phyloP scores from a whole-genome alignment of 2,888 invertebrate species.

The Ashinkailepas kermadecensis region DNA sequence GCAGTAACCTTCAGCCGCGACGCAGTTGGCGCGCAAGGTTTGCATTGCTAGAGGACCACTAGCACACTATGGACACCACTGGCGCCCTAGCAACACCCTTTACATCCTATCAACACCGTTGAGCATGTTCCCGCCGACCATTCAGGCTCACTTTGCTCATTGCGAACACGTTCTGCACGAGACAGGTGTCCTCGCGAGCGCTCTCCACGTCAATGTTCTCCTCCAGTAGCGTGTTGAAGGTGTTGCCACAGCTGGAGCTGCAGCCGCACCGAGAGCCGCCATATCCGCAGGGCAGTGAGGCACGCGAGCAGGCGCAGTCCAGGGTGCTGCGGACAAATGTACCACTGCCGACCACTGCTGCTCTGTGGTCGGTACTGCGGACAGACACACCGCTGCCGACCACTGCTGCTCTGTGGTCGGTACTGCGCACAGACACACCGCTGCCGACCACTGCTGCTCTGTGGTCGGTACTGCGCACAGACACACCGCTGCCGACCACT shows the following conservation, averaged over 20 bases:
- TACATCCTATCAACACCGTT: too few relatives aligned
- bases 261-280: not conserved
- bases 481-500: too few relatives aligned
- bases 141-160: not conserved
- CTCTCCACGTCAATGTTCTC: not conserved
- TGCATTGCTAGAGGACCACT: too few relatives aligned
- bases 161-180: conserved; percentile 19
- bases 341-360: too few relatives aligned
- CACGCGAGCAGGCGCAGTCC: not conserved
- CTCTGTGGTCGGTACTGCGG: too few relatives aligned
- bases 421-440: too few relatives aligned
- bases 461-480: too few relatives aligned
- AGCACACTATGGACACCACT: not conserved
- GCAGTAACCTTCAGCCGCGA: too few relatives aligned
- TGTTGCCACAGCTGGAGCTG: not conserved
- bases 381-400: too few relatives aligned
- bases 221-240: not conserved
- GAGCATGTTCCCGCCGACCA: not conserved
- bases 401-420: too few relatives aligned
- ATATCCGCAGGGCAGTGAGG: not conserved
- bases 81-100: not conserved
- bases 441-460: too few relatives aligned
- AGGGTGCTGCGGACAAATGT: not conserved
- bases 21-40: too few relatives aligned
- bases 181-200: conserved; percentile 4